Conservation (phyloP, 2,888 invertebrate genomes). For the Nomada ruficornis region DNA sequence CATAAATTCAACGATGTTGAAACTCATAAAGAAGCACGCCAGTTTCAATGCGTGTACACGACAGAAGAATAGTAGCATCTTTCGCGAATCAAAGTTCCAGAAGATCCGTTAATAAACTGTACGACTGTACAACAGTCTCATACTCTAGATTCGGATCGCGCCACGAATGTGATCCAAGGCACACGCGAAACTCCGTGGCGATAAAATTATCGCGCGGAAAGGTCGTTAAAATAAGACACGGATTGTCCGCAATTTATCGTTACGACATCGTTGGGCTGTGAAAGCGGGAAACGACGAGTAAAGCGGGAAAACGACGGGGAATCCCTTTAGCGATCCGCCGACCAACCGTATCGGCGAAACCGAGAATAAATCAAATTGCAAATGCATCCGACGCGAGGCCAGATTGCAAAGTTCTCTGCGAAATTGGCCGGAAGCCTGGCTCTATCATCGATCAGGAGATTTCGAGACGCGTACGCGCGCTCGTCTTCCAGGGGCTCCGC, state of each 20-base stretch:
- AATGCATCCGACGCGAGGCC: constrained; percentile 70
- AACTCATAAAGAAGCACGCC: not conserved
- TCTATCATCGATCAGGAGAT: constrained; percentile 63
- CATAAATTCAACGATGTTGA: too few relatives aligned
- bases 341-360: constrained; percentile 51
- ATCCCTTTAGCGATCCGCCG: constrained; percentile 28
- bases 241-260: constrained; percentile 44
- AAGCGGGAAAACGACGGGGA: constrained; percentile 11
- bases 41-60: not conserved
- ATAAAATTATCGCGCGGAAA: constrained; percentile 29
- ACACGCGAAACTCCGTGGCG: constrained; percentile 1
- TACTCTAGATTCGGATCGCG: constrained; percentile 9
- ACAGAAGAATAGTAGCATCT: not conserved
- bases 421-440: constrained; percentile 72
- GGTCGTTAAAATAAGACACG: constrained; percentile 27
- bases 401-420: constrained; percentile 72
- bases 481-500: not conserved
- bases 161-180: not conserved
- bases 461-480: constrained; percentile 31
- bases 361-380: constrained; percentile 76
- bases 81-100: not conserved
- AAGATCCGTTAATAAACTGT: not conserved
- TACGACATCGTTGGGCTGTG: constrained; percentile 17
- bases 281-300: constrained; percentile 1
- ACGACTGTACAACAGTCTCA: not conserved